Evolutionary conservation across 2,888 invertebrate genomes (phyloP).

Genomic region (Pristionchus entomophagus): DNA sequence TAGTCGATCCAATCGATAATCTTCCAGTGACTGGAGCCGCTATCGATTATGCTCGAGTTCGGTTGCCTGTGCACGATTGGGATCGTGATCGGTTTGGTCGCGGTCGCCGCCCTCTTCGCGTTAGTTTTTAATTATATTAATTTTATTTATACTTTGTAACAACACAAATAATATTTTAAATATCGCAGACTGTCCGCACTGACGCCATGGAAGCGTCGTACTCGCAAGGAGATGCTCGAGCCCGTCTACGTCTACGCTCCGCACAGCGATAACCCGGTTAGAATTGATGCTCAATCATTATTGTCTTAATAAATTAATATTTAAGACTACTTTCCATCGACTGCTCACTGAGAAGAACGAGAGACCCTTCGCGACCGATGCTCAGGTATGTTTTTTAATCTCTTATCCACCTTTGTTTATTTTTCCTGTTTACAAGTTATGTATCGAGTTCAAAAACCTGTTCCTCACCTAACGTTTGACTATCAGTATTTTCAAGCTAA

Average conservation of each 20-base stretch:
- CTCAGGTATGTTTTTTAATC: background rate
- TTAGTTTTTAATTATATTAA: background rate
- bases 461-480: no score
- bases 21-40: background rate
- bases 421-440: background rate
- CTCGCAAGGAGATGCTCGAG: conserved; percentile 52
- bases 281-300: background rate
- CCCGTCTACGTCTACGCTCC: conserved; percentile 42
- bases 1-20: background rate
- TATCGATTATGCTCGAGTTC: conserved; percentile 19
- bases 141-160: background rate
- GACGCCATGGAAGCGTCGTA: conserved; percentile 54
- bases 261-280: conserved; percentile 28
- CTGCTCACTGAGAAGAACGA: conserved; percentile 46
- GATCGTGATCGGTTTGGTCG: background rate
- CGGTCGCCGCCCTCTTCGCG: background rate
- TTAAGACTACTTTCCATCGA: conserved; percentile 41
- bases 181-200: conserved; percentile 51
- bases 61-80: background rate
- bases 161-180: no score
- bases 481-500: background rate
- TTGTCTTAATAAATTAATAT: background rate
- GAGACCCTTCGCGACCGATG: conserved; percentile 30
- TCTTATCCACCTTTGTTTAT: background rate
- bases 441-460: background rate